Percentiles rank a stretch among this genome's conserved stretches.
These are phyloP conservation scores for Patagioenas fasciata DNA, from an alignment of 2,113 vertebrate genomes.

Conservation along the genomic window DNA sequence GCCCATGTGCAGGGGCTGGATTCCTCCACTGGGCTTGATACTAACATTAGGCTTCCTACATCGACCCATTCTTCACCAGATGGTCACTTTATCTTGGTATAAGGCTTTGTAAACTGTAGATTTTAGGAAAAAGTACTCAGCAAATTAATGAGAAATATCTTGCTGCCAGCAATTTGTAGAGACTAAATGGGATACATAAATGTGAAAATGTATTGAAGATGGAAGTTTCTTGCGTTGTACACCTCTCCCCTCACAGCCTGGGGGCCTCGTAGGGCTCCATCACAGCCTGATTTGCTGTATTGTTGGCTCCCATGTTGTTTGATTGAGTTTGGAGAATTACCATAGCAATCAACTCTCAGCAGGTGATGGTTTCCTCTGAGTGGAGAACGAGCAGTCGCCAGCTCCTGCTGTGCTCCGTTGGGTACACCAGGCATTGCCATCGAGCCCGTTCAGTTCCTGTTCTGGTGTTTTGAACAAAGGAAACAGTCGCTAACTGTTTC, in stretches of 20 bases:
- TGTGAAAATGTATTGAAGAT: not conserved
- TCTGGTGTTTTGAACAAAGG: not conserved
- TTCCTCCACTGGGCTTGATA: not conserved
- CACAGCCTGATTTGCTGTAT: not conserved
- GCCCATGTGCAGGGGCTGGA: not conserved
- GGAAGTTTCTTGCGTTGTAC: not conserved
- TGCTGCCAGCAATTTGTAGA: not conserved
- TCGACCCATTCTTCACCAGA: not conserved
- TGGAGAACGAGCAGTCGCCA: not conserved
- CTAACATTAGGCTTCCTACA: not conserved
- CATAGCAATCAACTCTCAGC: not conserved
- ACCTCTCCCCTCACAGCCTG: rapidly evolving
- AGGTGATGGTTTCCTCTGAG: not conserved
- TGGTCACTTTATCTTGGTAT: rapidly evolving
- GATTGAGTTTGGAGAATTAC: not conserved
- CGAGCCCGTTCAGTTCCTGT: not conserved
- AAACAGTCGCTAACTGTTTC: not conserved
- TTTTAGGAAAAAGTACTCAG: not conserved
- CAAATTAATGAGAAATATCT: not conserved
- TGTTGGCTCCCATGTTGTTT: not conserved
- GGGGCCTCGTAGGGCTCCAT: not conserved
- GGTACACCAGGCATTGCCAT: rapidly evolving
- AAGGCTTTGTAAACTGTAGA: not conserved
- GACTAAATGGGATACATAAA: not conserved
- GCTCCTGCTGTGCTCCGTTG: not conserved